Percentiles rank a stretch among this genome's conserved stretches.
These are phyloP conservation scores for Pterobdella sp. DNA, from an alignment of 2,888 invertebrate genomes.

Conservation along the genomic window DNA sequence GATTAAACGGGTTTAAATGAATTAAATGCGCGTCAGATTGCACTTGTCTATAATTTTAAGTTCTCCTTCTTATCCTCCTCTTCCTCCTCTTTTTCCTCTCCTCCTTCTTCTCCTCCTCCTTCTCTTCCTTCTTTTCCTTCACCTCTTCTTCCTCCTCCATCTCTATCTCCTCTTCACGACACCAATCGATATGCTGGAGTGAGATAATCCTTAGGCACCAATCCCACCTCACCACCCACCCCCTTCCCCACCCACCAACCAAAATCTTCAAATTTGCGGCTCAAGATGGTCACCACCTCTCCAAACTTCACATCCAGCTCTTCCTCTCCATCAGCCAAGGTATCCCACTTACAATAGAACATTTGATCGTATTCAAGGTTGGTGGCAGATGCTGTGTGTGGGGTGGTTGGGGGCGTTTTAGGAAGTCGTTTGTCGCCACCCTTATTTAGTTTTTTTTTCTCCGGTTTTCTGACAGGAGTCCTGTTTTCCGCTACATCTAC, in stretches of 20 bases:
- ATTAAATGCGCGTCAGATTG: too few species aligned
- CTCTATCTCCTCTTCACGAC: too few species aligned
- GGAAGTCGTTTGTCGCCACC: too few species aligned
- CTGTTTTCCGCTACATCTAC: background rate
- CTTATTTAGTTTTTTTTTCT: too few species aligned
- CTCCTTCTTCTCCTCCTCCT: background rate
- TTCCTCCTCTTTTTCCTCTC: background rate
- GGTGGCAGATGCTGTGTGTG: background rate
- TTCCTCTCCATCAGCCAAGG: slow-evolving; percentile 10
- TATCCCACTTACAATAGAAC: slow-evolving; percentile 21
- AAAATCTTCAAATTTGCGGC: slow-evolving; percentile 23
- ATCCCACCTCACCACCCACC: slow-evolving; percentile 2
- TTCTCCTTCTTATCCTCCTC: background rate
- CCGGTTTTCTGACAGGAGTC: background rate
- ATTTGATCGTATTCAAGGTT: slow-evolving; percentile 14
- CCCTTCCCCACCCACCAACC: slow-evolving; percentile 25
- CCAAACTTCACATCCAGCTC: slow-evolving; percentile 16
- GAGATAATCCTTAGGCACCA: slow-evolving; percentile 24
- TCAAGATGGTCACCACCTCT: slow-evolving; percentile 16
- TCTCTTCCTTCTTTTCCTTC: background rate
- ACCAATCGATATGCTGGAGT: slow-evolving; percentile 19
- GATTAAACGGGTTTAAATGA: too few species aligned
- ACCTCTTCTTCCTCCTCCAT: background rate
- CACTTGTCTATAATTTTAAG: too few species aligned
- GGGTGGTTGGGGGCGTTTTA: background rate